phyloP scores from a whole-genome alignment of 2,888 invertebrate species.

The Temnothorax ravouxi region DNA sequence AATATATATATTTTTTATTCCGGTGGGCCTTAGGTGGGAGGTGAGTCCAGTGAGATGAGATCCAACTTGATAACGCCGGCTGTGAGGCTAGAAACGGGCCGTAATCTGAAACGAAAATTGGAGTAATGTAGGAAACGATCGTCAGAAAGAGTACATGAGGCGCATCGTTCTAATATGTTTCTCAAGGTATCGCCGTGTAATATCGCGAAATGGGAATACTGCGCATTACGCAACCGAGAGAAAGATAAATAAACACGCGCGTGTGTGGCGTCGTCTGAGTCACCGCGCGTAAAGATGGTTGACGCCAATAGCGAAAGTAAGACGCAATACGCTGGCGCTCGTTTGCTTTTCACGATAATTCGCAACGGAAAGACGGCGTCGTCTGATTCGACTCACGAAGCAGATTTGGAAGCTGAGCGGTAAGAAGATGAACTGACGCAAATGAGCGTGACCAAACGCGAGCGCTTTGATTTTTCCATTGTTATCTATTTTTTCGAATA shows the following conservation, averaged over 20 bases:
- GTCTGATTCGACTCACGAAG: background rate
- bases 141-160: background rate
- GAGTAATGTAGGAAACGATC: background rate
- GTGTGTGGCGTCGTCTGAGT: slow-evolving; percentile 2
- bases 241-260: background rate
- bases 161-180: background rate
- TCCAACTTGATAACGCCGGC: slow-evolving; percentile 43
- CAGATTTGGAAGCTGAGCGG: background rate
- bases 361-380: background rate
- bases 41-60: slow-evolving; percentile 42
- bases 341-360: background rate
- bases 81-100: slow-evolving; percentile 27
- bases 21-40: slow-evolving; percentile 31
- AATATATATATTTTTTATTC: slow-evolving; percentile 29
- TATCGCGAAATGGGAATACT: background rate
- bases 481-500: background rate
- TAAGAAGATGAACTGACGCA: background rate
- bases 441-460: background rate
- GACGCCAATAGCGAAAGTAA: slow-evolving; percentile 16
- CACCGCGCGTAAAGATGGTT: slow-evolving; percentile 1
- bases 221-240: background rate
- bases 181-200: background rate
- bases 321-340: slow-evolving; percentile 26
- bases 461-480: background rate
- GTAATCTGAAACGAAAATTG: slow-evolving; percentile 57